Conservation (phyloP, 2,113 vertebrate species). For the Zosterops pallidus region DNA sequence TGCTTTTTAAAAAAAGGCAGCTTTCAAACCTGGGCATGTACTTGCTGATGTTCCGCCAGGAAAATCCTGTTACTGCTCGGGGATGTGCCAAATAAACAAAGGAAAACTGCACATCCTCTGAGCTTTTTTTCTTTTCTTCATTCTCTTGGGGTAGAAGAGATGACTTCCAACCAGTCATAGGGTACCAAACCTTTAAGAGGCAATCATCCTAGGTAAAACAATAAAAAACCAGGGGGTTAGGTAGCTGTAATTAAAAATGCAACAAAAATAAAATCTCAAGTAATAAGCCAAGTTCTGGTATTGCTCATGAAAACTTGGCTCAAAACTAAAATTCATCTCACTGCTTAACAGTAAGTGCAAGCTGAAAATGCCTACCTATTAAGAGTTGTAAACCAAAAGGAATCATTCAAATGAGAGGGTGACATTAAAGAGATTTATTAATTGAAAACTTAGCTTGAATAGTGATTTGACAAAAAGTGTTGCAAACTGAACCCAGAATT, state of each 20-base stretch:
- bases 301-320: not conserved
- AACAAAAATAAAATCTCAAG: not conserved
- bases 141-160: constrained; percentile 89
- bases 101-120: constrained; percentile 82
- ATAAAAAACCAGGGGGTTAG: not conserved
- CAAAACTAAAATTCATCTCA: not conserved
- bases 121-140: constrained; percentile 80
- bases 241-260: not conserved
- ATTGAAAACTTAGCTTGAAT: not conserved
- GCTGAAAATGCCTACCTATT: not conserved
- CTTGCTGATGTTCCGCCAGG: constrained; percentile 98
- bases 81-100: constrained; percentile 97
- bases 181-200: constrained; percentile 97
- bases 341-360: not conserved
- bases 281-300: not conserved
- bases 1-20: not conserved
- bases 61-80: constrained; percentile 91
- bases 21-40: constrained; percentile 88
- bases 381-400: not conserved
- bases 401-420: not conserved
- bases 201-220: constrained; percentile 87
- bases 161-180: constrained; percentile 93
- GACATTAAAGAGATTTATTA: not conserved
- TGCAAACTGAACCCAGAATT: not conserved
- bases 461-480: not conserved